Evolutionary conservation across 2,113 vertebrate genomes (phyloP), one percentile per base, ranked within the genome.

Genomic region (Aix galericulata): DNA sequence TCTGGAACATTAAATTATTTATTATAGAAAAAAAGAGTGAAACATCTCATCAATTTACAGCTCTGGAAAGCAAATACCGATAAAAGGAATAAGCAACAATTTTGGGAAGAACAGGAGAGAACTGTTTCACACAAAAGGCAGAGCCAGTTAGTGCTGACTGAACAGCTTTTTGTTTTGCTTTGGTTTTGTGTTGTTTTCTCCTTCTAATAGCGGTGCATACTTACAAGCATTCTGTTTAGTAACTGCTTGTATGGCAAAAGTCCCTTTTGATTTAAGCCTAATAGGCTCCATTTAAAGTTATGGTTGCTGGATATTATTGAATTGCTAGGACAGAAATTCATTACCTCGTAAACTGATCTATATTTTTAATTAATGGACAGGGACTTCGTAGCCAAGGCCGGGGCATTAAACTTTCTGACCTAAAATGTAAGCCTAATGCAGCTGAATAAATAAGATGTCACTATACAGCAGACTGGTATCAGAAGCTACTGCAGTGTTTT

Each of bases 331-430:
- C 48, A 86, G 67, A 72, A 88, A 88, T 80, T 56, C 2, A 2
- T 69, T 90, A 74, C 36, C 27, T 91, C 58, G 38, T 77, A 90
- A 91, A 76, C 14, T 32, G 31, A 86, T 79, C 79, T 66, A 12
- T 82, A 86, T 64, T 95, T 88, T 69, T 77, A 93, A 90, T 62
- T 80, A 91, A 90, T 21, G n/a, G 59, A 55, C 59, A 77, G 69
- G 25, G 73, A 86, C 13, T 76, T 86, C 67, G 58, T 12, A 90
- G 60, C 40, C n/a, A 86, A 55, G 59, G 68, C n/a, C 21, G 40
- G n/a, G 2, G 3, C 40, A 88, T 59, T 84, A 58, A 86, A 60
- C 40, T 58, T 66, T 76, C 56, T 72, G 55, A 85, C 59, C 16
- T 50, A 58, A 77, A 79, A 58, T 12, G 4, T 22, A 87, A 76